These are phyloP conservation scores for Cerceris ruficornis DNA, from an alignment of 2,888 invertebrate species.

Conservation along the genomic window DNA sequence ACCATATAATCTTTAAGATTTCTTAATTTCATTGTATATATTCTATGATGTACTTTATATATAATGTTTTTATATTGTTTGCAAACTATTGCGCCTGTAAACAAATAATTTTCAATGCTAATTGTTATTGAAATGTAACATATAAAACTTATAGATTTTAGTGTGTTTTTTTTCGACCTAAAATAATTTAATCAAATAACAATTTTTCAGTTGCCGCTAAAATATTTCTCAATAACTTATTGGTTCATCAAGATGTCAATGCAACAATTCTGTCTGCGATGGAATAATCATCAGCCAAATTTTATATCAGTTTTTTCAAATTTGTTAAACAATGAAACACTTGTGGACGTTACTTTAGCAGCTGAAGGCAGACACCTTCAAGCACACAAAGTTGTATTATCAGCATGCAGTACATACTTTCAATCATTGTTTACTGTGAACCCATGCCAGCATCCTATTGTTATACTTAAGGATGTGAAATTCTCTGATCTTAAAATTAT, in stretches of 20 bases:
- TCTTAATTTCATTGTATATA: too few species aligned
- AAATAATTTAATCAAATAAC: background rate
- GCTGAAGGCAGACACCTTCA: conserved; percentile 94
- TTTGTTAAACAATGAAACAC: conserved; percentile 90
- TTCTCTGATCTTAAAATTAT: conserved; percentile 93
- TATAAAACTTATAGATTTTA: too few species aligned
- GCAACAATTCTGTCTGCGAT: conserved; percentile 91
- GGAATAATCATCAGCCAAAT: conserved; percentile 97
- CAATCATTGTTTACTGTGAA: conserved; percentile 93
- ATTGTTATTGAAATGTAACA: too few species aligned
- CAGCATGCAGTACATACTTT: conserved; percentile 96
- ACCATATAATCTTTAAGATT: too few species aligned
- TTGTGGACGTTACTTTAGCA: conserved; percentile 95
- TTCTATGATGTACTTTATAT: too few species aligned
- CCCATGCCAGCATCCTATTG: conserved; percentile 94
- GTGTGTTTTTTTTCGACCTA: background rate
- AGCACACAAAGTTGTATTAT: conserved; percentile 94
- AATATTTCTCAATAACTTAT: background rate
- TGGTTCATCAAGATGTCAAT: conserved; percentile 83
- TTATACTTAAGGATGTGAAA: conserved; percentile 94
- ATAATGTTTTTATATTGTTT: too few species aligned
- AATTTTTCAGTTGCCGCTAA: conserved; percentile 37
- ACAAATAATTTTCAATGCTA: too few species aligned
- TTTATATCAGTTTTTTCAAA: conserved; percentile 94
- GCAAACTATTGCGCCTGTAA: too few species aligned